A percentile compares a stretch with the other conserved stretches of the same genome.
Evolutionary conservation across 2,888 invertebrate genomes (phyloP).

Genomic region (Meliscaeva auricollis): DNA sequence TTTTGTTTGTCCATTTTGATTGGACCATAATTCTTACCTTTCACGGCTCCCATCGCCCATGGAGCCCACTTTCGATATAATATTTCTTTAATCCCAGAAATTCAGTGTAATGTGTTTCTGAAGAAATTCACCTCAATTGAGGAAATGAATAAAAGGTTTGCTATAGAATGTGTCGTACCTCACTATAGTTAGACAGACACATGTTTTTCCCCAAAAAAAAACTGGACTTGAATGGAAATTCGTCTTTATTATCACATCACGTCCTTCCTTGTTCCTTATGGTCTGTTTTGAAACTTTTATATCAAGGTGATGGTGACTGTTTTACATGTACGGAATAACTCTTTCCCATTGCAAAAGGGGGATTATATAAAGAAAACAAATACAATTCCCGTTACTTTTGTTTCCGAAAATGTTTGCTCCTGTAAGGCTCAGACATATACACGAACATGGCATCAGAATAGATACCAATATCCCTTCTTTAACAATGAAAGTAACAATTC

Average conservation of each 20-base stretch:
- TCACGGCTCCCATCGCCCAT: too few species aligned
- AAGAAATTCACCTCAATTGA: not conserved
- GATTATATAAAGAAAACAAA: constrained; percentile 38
- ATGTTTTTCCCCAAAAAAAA: constrained; percentile 22
- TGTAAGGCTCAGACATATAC: not conserved
- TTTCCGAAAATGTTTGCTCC: constrained; percentile 10
- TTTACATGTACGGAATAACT: constrained; percentile 4
- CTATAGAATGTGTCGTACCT: constrained; percentile 55
- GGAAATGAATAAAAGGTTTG: not conserved
- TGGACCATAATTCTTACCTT: too few species aligned
- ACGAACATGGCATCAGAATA: too few species aligned
- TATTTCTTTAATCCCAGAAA: too few species aligned
- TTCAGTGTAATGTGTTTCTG: too few species aligned
- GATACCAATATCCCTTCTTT: not conserved
- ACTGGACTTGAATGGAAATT: constrained; percentile 36
- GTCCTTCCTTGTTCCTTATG: not conserved
- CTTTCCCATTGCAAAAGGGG: constrained; percentile 3
- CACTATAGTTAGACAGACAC: not conserved
- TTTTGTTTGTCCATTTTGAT: too few species aligned
- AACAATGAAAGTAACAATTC: constrained; percentile 43
- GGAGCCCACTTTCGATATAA: too few species aligned
- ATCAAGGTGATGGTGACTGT: constrained; percentile 23
- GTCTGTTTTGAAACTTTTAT: constrained; percentile 21
- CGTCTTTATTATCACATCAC: constrained; percentile 61
- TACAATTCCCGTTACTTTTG: constrained; percentile 29